Percentiles rank a stretch among this genome's conserved stretches.
Evolutionary conservation across 2,797 vertebrate genomes (phyloP).

Genomic region (Eulemur mongoz): DNA sequence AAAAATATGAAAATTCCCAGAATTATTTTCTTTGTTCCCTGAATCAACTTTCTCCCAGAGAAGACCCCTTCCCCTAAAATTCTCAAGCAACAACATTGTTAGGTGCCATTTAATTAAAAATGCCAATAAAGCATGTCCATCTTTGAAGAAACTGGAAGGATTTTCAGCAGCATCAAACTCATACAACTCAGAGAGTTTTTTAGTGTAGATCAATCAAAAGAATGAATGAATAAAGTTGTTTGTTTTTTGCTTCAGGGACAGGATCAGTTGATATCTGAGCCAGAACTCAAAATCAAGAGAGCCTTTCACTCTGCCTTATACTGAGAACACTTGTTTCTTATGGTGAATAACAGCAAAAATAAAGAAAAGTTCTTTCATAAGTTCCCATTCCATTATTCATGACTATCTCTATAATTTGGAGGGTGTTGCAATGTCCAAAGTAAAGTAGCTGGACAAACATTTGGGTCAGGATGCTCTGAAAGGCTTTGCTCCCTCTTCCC

Average conservation of each 20-base stretch:
- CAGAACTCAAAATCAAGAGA: slow-evolving; percentile 61
- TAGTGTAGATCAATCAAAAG: background rate
- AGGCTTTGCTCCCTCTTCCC: background rate
- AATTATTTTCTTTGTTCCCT: background rate
- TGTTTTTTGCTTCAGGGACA: background rate
- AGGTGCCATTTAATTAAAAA: background rate
- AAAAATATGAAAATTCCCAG: background rate
- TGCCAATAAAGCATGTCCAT: background rate
- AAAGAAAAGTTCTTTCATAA: background rate
- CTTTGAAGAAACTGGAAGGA: background rate
- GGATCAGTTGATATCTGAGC: background rate
- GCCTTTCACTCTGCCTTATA: background rate
- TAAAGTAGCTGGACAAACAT: background rate
- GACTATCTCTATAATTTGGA: background rate
- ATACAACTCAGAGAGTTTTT: background rate
- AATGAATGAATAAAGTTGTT: slow-evolving; percentile 4
- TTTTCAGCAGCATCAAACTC: background rate
- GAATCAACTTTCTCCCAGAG: background rate
- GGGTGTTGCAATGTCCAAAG: background rate
- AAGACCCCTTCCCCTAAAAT: background rate
- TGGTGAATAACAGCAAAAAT: background rate
- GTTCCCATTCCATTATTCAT: slow-evolving; percentile 9
- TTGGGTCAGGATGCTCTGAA: background rate
- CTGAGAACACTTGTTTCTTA: background rate
- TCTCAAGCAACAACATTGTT: background rate